phyloP scores from a whole-genome alignment of 1,140 invertebrate species.

The Drosophila teissieri region DNA sequence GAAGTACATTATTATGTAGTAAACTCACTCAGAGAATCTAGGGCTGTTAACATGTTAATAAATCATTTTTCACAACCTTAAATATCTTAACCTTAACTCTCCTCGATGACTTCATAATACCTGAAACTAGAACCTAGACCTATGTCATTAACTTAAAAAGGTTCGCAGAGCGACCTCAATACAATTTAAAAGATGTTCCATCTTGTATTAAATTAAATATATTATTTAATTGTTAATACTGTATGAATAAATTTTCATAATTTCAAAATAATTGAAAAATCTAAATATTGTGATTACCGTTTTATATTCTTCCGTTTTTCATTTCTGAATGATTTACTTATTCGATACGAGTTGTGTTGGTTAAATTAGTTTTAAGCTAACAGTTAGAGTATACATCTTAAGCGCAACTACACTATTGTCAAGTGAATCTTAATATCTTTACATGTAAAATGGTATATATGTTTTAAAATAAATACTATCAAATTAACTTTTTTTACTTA shows the following conservation, averaged over 20 bases:
- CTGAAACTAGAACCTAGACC: slow-evolving; percentile 49
- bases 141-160: slow-evolving; percentile 45
- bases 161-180: slow-evolving; percentile 59
- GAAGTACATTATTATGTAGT: slow-evolving; percentile 51
- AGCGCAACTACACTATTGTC: slow-evolving; percentile 52
- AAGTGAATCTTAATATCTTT: slow-evolving; percentile 56
- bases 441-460: slow-evolving; percentile 39
- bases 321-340: slow-evolving; percentile 61
- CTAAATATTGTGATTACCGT: slow-evolving; percentile 67
- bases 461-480: slow-evolving; percentile 43
- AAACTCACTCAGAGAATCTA: slow-evolving; percentile 78
- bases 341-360: slow-evolving; percentile 74
- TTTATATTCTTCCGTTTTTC: slow-evolving; percentile 33
- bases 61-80: slow-evolving; percentile 45
- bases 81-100: slow-evolving; percentile 28
- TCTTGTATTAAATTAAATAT: slow-evolving; percentile 61
- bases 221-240: slow-evolving; percentile 47
- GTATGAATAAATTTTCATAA: slow-evolving; percentile 39
- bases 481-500: not conserved
- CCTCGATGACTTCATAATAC: slow-evolving; percentile 40
- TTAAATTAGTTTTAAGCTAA: slow-evolving; percentile 74
- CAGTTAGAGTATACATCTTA: slow-evolving; percentile 59
- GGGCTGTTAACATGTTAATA: slow-evolving; percentile 79
- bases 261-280: slow-evolving; percentile 41
- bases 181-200: slow-evolving; percentile 35